Conservation (phyloP, 2,113 vertebrate species). For the Laterallus jamaicensis region DNA sequence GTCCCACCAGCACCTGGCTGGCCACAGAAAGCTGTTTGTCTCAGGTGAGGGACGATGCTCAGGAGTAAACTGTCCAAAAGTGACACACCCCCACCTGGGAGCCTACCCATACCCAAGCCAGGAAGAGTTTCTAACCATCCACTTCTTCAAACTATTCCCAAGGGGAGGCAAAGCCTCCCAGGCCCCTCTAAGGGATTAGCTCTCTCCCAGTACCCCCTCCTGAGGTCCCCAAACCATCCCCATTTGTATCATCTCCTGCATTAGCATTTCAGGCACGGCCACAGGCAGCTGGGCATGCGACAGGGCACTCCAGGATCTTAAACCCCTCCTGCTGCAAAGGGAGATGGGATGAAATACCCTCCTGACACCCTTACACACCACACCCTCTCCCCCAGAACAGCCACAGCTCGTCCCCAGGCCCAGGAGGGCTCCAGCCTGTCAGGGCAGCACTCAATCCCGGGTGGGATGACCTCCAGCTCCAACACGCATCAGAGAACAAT, state of each 20-base stretch:
- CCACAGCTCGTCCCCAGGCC: accelerated
- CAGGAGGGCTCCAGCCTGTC: accelerated
- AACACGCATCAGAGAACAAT: accelerated
- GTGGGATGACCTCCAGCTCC: neutral
- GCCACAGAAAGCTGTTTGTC: neutral
- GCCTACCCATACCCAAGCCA: neutral
- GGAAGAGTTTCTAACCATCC: neutral
- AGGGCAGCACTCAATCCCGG: neutral
- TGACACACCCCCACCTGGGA: accelerated
- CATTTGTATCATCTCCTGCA: neutral
- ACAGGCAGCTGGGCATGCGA: neutral
- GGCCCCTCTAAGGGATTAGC: neutral
- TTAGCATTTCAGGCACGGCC: neutral
- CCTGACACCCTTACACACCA: accelerated
- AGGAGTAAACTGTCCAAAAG: neutral
- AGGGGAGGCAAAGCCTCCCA: neutral
- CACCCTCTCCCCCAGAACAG: neutral
- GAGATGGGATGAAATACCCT: neutral
- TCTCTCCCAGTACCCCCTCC: neutral
- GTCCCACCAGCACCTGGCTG: neutral
- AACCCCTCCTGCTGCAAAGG: neutral
- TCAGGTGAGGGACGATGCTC: neutral
- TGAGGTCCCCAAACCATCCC: neutral
- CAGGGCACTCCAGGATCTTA: neutral
- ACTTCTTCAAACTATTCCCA: neutral